phyloP scores from a whole-genome alignment of 2,113 vertebrate species.

The Variabilichromis moorii region DNA sequence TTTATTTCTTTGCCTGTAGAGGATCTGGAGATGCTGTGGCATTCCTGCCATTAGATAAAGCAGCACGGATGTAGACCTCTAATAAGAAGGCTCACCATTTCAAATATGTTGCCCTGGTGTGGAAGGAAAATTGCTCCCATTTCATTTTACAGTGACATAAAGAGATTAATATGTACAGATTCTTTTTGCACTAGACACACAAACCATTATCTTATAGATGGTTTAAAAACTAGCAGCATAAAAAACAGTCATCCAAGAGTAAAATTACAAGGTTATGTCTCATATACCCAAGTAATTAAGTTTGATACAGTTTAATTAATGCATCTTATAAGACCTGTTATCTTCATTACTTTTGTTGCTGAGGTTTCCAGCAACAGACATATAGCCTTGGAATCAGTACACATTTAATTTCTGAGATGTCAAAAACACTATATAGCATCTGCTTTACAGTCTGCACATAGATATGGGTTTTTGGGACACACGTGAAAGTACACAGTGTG shows the following conservation, averaged over 20 bases:
- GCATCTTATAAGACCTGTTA: not conserved
- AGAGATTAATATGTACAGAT: not conserved
- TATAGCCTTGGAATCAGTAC: fast-evolving
- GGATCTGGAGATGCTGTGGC: not conserved
- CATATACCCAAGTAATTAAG: not conserved
- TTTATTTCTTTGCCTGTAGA: not conserved
- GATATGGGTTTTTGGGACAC: not conserved
- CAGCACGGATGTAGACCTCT: not conserved
- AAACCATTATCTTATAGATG: fast-evolving
- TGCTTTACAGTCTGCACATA: not conserved
- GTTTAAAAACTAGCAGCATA: not conserved
- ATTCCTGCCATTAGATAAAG: not conserved
- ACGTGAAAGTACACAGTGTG: not conserved
- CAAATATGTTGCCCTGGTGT: not conserved
- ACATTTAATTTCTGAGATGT: not conserved
- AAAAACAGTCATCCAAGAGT: not conserved
- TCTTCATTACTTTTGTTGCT: not conserved
- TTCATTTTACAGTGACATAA: not conserved
- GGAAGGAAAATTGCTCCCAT: not conserved
- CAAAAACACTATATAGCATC: not conserved
- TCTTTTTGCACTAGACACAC: fast-evolving
- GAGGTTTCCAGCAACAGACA: not conserved
- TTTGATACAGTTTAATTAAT: not conserved
- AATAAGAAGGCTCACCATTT: not conserved
- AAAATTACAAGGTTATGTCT: not conserved